Evolutionary conservation across 2,888 invertebrate genomes (phyloP).

Genomic region (Hoplodrina blanda): DNA sequence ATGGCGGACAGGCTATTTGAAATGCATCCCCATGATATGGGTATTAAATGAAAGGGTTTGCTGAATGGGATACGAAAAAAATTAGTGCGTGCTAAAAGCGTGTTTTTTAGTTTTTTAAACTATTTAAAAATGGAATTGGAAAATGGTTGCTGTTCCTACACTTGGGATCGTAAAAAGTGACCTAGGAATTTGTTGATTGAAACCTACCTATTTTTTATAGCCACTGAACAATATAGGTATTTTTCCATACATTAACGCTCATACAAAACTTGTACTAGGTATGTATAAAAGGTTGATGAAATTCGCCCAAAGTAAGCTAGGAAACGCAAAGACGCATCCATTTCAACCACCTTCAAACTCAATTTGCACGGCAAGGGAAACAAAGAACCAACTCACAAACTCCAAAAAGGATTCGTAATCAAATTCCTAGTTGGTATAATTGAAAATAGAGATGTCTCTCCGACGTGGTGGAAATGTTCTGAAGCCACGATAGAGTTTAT

Average conservation of each 20-base stretch:
- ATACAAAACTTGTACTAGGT: no score
- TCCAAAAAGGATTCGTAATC: constrained; percentile 60
- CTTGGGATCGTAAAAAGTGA: background rate
- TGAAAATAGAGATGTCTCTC: constrained; percentile 56
- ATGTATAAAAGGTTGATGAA: background rate
- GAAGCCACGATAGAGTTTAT: background rate
- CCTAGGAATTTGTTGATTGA: background rate
- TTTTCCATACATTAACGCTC: no score
- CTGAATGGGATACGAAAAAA: no score
- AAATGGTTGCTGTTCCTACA: background rate
- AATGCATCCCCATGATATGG: no score
- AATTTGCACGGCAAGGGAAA: constrained; percentile 44
- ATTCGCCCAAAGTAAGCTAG: background rate
- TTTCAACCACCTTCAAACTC: constrained; percentile 42
- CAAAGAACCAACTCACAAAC: constrained; percentile 51
- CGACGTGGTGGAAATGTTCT: constrained; percentile 49
- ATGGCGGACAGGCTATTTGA: no score
- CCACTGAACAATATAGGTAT: no score
- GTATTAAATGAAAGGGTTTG: no score
- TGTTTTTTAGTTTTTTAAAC: no score
- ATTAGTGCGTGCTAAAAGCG: no score
- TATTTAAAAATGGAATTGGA: background rate
- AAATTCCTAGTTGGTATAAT: constrained; percentile 62
- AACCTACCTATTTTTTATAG: no score
- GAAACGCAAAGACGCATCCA: constrained; percentile 26